phyloP scores from a whole-genome alignment of 2,888 invertebrate species.

The Teleiodes luculella region DNA sequence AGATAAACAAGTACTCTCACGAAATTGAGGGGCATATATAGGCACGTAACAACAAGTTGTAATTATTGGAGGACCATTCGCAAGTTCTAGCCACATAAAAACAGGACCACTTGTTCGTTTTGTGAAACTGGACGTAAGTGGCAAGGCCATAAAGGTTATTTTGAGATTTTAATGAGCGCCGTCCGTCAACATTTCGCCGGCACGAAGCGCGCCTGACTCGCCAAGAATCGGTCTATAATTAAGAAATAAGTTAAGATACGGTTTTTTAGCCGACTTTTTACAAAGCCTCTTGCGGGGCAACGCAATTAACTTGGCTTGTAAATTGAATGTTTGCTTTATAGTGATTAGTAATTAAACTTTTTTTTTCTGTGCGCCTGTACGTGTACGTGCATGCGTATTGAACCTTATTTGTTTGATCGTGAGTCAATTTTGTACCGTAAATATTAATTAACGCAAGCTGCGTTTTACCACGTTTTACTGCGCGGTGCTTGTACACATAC shows the following conservation, averaged over 20 bases:
- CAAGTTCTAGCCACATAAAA: background rate
- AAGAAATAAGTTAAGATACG: constrained; percentile 78
- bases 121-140: constrained; percentile 37
- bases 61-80: constrained; percentile 35
- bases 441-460: constrained; percentile 49
- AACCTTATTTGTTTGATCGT: constrained; percentile 56
- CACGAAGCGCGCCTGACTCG: constrained; percentile 64
- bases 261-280: constrained; percentile 74
- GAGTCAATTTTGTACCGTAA: constrained; percentile 52
- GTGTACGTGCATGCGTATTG: constrained; percentile 49
- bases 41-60: constrained; percentile 57
- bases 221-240: constrained; percentile 77
- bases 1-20: constrained; percentile 54
- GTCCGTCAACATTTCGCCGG: constrained; percentile 53
- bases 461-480: constrained; percentile 29
- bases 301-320: constrained; percentile 77
- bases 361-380: constrained; percentile 53
- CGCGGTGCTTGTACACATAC: constrained; percentile 16
- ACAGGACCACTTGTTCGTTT: constrained; percentile 14
- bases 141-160: constrained; percentile 32
- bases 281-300: constrained; percentile 64
- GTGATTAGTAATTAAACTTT: constrained; percentile 75
- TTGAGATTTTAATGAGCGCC: constrained; percentile 21
- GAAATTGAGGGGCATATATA: constrained; percentile 71
- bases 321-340: constrained; percentile 79